phyloP scores from a whole-genome alignment of 2,113 vertebrate genomes.

The Misgurnus anguillicaudatus region DNA sequence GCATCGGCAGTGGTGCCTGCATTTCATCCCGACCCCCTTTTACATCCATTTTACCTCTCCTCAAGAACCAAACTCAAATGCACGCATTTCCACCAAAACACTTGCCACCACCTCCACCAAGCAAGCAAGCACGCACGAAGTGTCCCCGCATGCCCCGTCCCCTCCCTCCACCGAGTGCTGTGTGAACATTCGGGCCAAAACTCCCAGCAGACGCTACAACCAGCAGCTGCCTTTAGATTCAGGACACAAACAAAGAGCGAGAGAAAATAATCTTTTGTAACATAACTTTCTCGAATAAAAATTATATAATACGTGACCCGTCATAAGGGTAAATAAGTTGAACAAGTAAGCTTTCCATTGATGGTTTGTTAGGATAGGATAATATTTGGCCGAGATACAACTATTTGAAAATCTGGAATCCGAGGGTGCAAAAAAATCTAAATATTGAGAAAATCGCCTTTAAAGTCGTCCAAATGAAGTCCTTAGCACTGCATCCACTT shows the following conservation, averaged over 20 bases:
- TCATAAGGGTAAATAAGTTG: no score
- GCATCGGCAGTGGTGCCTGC: constrained; percentile 40
- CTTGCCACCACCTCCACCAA: constrained; percentile 5
- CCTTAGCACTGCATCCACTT: no score
- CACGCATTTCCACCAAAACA: constrained; percentile 10
- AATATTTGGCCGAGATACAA: no score
- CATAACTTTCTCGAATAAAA: neutral
- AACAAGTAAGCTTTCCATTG: neutral
- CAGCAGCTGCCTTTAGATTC: constrained; percentile 86
- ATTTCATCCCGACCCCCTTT: constrained; percentile 24
- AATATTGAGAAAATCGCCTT: no score
- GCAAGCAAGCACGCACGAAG: neutral
- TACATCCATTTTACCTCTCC: constrained; percentile 23
- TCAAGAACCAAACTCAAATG: neutral
- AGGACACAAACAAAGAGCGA: constrained; percentile 80
- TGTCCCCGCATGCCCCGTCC: constrained; percentile 16
- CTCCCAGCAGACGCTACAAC: constrained; percentile 87
- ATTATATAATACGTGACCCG: no score
- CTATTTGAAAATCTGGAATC: no score
- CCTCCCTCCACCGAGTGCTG: constrained; percentile 66
- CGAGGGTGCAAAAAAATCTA: no score
- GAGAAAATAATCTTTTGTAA: constrained; percentile 28
- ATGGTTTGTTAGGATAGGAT: no score
- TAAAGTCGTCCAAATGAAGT: no score
- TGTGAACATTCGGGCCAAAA: constrained; percentile 79